Conservation (phyloP, 2,113 vertebrate genomes). For the Phaethon lepturus region DNA sequence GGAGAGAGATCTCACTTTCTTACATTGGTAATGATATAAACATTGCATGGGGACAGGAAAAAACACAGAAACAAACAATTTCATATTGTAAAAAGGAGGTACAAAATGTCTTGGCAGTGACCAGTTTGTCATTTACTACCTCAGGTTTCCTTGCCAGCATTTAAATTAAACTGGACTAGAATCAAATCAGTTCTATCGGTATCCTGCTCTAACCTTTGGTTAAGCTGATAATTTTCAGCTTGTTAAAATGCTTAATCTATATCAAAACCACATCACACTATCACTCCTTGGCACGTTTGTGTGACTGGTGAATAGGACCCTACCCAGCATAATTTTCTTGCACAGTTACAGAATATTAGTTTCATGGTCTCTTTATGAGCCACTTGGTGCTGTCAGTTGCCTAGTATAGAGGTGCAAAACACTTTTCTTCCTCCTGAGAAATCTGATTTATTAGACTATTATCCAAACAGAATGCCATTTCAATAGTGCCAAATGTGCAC, state of each 20-base stretch:
- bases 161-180: slow-evolving; percentile 69
- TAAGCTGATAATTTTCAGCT: slow-evolving; percentile 48
- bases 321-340: not conserved
- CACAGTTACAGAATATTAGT: slow-evolving; percentile 6
- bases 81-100: slow-evolving; percentile 29
- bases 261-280: slow-evolving; percentile 25
- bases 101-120: slow-evolving; percentile 69
- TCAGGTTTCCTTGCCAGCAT: slow-evolving; percentile 62
- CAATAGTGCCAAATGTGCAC: not conserved
- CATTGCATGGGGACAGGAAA: not conserved
- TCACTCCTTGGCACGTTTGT: not conserved
- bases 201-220: slow-evolving; percentile 56
- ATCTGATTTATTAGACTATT: slow-evolving; percentile 37
- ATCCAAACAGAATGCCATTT: not conserved
- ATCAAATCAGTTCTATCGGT: slow-evolving; percentile 59
- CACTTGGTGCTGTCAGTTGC: not conserved
- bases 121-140: slow-evolving; percentile 38
- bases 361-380: not conserved
- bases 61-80: slow-evolving; percentile 25
- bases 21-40: slow-evolving; percentile 12
- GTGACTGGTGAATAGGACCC: not conserved
- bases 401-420: not conserved
- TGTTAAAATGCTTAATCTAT: slow-evolving; percentile 54
- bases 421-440: slow-evolving; percentile 20
- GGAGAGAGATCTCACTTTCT: not conserved